A percentile compares a stretch with the other conserved stretches of the same genome.
Evolutionary conservation across 2,113 vertebrate genomes (phyloP).

Genomic region (Hiodon tergisus): DNA sequence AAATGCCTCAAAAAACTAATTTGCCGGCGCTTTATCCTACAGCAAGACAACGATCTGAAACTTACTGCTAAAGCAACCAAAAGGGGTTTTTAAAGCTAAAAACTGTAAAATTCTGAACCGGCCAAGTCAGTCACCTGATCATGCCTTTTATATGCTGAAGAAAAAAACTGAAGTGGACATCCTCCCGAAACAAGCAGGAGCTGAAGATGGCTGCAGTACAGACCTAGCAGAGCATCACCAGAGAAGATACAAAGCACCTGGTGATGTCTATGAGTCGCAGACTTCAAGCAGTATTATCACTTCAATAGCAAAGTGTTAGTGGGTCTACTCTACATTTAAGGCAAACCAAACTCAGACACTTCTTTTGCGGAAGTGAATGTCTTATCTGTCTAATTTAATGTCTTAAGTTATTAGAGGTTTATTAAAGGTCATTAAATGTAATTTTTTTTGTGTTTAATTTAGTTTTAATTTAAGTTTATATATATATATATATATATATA

Average conservation of each 20-base stretch:
- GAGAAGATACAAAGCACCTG: not conserved
- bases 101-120: not conserved
- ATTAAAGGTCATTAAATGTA: no score
- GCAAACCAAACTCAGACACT: no score
- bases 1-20: not conserved
- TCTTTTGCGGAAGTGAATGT: no score
- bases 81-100: not conserved
- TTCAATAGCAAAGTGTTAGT: no score
- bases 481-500: no score
- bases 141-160: not conserved
- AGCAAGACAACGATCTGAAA: not conserved
- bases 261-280: slow-evolving; percentile 10
- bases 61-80: not conserved
- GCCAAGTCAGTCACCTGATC: not conserved
- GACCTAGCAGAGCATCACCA: not conserved
- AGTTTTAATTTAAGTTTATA: no score
- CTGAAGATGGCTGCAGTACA: slow-evolving; percentile 9
- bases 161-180: not conserved
- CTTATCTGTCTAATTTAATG: no score
- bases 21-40: not conserved
- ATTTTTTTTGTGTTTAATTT: no score
- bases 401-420: no score
- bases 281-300: not conserved
- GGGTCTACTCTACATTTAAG: no score
- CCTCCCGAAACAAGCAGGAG: not conserved